Conservation (phyloP, 1,140 invertebrate species). For the Drosophila melanogaster region Release_6_plus_ISO1_MT NT_033779.5:21924501-21925000, state of each 20-base stretch:
- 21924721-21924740: constrained; percentile 62
- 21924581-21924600: constrained; percentile 40
- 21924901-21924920: too few relatives aligned
- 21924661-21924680: constrained; percentile 40
- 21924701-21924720: constrained; percentile 73
- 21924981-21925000: too few relatives aligned
- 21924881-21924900: not conserved
- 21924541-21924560: constrained; percentile 9
- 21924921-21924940: too few relatives aligned
- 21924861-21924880: not conserved
- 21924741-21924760: constrained; percentile 62
- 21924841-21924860: constrained; percentile 8
- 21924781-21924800: constrained; percentile 28
- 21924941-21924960: too few relatives aligned
- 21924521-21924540: not conserved
- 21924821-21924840: too few relatives aligned
- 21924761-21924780: constrained; percentile 37
- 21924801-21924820: constrained; percentile 13
- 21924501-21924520: constrained; percentile 17
- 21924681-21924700: constrained; percentile 78
- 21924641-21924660: constrained; percentile 75
- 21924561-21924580: constrained; percentile 23
- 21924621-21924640: constrained; percentile 84
- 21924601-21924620: constrained; percentile 83
- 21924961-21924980: too few relatives aligned